Evolutionary conservation across 2,888 invertebrate genomes (phyloP).

Genomic region (Xiphydria camelus): DNA sequence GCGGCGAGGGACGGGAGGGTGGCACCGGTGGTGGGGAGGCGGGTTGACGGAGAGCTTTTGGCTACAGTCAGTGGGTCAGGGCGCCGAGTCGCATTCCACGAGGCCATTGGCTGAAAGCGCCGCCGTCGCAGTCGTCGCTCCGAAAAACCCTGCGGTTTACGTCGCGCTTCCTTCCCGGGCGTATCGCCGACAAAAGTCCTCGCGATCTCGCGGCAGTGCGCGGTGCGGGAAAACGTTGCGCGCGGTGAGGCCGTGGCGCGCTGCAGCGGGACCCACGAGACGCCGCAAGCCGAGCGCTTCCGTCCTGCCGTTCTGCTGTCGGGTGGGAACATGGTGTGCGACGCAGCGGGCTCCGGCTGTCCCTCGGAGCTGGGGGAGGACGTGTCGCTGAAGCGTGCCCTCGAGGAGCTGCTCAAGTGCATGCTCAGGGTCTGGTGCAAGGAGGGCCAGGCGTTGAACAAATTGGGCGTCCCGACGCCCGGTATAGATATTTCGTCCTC

Average conservation of each 20-base stretch:
- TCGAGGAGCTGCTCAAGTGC: slow-evolving; percentile 79
- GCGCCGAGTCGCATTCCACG: slow-evolving; percentile 53
- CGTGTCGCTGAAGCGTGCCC: slow-evolving; percentile 64
- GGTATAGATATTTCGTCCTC: too few relatives aligned
- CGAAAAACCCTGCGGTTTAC: too few relatives aligned
- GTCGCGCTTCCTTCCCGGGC: not conserved
- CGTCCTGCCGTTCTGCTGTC: too few relatives aligned
- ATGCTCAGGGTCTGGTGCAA: slow-evolving; percentile 84
- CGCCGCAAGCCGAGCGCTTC: too few relatives aligned
- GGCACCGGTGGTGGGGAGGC: slow-evolving; percentile 15
- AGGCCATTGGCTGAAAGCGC: slow-evolving; percentile 33
- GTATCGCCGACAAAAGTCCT: too few relatives aligned
- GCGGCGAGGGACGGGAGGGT: slow-evolving; percentile 15
- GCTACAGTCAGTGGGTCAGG: slow-evolving; percentile 57
- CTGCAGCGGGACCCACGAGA: too few relatives aligned
- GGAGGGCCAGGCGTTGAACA: slow-evolving; percentile 71
- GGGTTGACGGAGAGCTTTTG: slow-evolving; percentile 46
- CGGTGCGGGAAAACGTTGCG: too few relatives aligned
- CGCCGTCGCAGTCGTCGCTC: slow-evolving; percentile 2
- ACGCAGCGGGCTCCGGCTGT: slow-evolving; percentile 47
- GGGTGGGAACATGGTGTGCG: slow-evolving; percentile 48
- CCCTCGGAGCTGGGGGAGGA: slow-evolving; percentile 47
- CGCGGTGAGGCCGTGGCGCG: too few relatives aligned
- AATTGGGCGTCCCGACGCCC: slow-evolving; percentile 65
- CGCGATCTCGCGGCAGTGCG: not conserved